These are phyloP conservation scores for Myripristis jacobus DNA, from an alignment of 2,797 vertebrate genomes.

Conservation along the genomic window DNA sequence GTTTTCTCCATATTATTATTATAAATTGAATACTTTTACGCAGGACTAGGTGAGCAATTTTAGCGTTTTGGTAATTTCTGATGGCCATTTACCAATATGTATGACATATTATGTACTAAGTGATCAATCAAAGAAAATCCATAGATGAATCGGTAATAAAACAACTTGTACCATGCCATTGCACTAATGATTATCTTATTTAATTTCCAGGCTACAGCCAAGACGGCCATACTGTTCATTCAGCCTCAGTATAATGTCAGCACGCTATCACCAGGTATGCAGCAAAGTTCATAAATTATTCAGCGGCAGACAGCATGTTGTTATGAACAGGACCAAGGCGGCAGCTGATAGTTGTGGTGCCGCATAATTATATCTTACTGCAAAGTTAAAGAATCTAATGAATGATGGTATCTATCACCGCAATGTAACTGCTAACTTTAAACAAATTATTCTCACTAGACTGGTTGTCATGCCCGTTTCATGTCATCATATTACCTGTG, in stretches of 20 bases:
- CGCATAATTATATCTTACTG: background rate
- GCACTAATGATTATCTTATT: conserved; percentile 1
- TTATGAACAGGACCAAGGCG: background rate
- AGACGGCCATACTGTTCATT: conserved; percentile 97
- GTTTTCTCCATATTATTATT: too few species aligned
- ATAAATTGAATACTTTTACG: too few species aligned
- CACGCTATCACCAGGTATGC: conserved; percentile 89
- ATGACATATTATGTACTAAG: too few species aligned
- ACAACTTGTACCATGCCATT: too few species aligned
- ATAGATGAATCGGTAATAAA: too few species aligned
- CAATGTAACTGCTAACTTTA: too few species aligned
- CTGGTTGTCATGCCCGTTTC: too few species aligned
- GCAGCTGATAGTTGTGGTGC: background rate
- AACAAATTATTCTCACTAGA: too few species aligned
- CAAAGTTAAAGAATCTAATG: background rate
- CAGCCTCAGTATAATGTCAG: conserved; percentile 98
- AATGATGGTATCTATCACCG: background rate
- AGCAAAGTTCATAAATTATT: background rate
- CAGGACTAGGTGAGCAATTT: too few species aligned
- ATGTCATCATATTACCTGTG: background rate
- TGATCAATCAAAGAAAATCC: too few species aligned
- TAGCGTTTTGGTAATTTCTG: too few species aligned
- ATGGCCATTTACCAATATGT: too few species aligned
- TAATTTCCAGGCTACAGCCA: conserved; percentile 91
- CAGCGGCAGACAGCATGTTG: background rate